Evolutionary conservation across 2,113 vertebrate species (phyloP).

Genomic region (Leptobrachium ailaonicum): DNA sequence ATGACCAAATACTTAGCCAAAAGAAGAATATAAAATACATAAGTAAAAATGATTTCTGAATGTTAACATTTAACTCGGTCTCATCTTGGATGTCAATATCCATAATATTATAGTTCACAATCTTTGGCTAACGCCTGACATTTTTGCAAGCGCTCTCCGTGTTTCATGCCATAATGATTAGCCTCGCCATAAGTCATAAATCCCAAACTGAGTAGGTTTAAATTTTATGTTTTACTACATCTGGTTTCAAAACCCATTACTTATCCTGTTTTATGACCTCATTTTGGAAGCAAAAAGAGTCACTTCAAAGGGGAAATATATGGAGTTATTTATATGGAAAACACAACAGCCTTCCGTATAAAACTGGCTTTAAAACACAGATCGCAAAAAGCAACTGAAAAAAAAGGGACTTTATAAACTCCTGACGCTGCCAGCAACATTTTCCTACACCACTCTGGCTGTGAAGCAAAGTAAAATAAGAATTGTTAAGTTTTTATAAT

Average conservation of each 20-base stretch:
- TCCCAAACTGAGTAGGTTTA: slow-evolving; percentile 50
- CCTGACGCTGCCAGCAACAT: background rate
- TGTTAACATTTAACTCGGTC: slow-evolving; percentile 13
- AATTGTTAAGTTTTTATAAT: background rate
- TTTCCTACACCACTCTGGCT: slow-evolving; percentile 1
- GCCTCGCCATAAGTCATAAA: slow-evolving; percentile 49
- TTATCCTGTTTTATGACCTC: slow-evolving; percentile 50
- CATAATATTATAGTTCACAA: slow-evolving; percentile 36
- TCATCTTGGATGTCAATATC: slow-evolving; percentile 17
- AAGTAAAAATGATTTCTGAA: slow-evolving; percentile 7
- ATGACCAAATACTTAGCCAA: too few relatives aligned
- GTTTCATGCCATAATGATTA: slow-evolving; percentile 47
- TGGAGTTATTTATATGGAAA: slow-evolving; percentile 50
- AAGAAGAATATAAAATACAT: background rate
- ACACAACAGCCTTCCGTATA: slow-evolving; percentile 50
- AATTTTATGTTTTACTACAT: slow-evolving; percentile 51
- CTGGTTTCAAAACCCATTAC: slow-evolving; percentile 51
- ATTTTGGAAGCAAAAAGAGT: slow-evolving; percentile 49
- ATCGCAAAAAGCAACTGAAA: slow-evolving; percentile 37
- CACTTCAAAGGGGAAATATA: slow-evolving; percentile 48
- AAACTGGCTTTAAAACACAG: slow-evolving; percentile 43
- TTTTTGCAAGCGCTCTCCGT: slow-evolving; percentile 44
- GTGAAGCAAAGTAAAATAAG: background rate
- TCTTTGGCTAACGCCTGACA: slow-evolving; percentile 41
- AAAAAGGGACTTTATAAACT: slow-evolving; percentile 36